These are phyloP conservation scores for Macroramphosus scolopax DNA, from an alignment of 2,797 vertebrate species.

Conservation along the genomic window DNA sequence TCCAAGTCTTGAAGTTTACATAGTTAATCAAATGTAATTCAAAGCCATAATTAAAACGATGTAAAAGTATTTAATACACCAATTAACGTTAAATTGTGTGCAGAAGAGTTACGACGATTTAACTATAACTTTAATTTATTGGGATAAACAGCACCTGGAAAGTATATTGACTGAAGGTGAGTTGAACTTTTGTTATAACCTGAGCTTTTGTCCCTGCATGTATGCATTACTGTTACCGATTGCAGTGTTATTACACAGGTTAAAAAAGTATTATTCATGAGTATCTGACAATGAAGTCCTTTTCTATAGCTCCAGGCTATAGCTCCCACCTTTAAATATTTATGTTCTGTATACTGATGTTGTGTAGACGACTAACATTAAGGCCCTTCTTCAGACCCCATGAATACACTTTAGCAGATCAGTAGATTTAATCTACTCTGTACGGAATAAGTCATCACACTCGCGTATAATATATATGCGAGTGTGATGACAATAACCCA, in stretches of 20 bases:
- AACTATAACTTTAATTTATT: no score
- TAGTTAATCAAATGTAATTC: slow-evolving; percentile 1
- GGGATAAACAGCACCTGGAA: no score
- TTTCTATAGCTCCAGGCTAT: slow-evolving; percentile 53
- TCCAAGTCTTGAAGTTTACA: slow-evolving; percentile 19
- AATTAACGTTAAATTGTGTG: slow-evolving; percentile 12
- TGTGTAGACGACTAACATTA: slow-evolving; percentile 51
- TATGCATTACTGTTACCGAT: slow-evolving; percentile 47
- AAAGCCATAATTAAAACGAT: slow-evolving; percentile 9
- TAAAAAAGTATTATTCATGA: slow-evolving; percentile 34
- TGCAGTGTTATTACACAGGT: slow-evolving; percentile 67
- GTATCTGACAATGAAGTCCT: slow-evolving; percentile 30
- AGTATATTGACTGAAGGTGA: slow-evolving; percentile 20
- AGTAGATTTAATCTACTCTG: no score
- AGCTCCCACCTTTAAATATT: slow-evolving; percentile 41
- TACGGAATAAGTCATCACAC: slow-evolving; percentile 12
- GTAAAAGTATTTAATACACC: not conserved
- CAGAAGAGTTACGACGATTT: slow-evolving; percentile 16
- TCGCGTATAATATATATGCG: no score
- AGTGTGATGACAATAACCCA: no score
- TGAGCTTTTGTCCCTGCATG: slow-evolving; percentile 10
- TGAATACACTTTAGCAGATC: slow-evolving; percentile 10
- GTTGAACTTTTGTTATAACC: slow-evolving; percentile 9
- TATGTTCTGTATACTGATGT: slow-evolving; percentile 53
- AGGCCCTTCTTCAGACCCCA: slow-evolving; percentile 56